phyloP scores from a whole-genome alignment of 1,140 invertebrate species.

The Macrocentrus cingulum region DNA sequence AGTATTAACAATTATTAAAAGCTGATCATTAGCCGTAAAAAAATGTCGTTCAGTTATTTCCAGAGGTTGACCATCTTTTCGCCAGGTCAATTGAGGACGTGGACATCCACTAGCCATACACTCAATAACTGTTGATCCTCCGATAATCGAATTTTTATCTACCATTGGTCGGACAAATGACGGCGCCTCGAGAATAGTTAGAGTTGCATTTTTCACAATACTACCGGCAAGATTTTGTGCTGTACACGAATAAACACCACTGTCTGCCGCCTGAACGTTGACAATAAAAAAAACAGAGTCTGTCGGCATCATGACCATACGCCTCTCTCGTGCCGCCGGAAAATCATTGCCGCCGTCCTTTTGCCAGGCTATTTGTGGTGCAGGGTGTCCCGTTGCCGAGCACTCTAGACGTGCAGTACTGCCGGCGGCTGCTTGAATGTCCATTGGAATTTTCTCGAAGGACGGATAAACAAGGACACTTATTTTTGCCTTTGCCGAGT shows the following conservation, averaged over 20 bases:
- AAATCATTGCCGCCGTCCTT: conserved; percentile 96
- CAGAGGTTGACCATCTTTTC: conserved; percentile 78
- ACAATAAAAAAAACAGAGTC: conserved; percentile 93
- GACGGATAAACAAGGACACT: conserved; percentile 84
- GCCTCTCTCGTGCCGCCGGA: conserved; percentile 87
- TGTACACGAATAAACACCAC: conserved; percentile 91
- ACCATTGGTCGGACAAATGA: conserved; percentile 83
- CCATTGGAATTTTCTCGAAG: conserved; percentile 82
- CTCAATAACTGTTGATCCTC: conserved; percentile 81
- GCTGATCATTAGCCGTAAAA: conserved; percentile 81
- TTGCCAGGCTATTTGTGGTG: conserved; percentile 87
- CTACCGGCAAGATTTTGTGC: conserved; percentile 87
- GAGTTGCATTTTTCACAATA: conserved; percentile 84
- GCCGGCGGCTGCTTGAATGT: conserved; percentile 82
- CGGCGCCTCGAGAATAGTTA: conserved; percentile 84
- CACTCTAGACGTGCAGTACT: conserved; percentile 88
- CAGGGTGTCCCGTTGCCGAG: conserved; percentile 84
- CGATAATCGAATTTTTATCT: conserved; percentile 76
- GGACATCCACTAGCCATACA: conserved; percentile 86
- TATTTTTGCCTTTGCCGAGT: conserved; percentile 83
- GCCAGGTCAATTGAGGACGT: conserved; percentile 85
- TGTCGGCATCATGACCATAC: conserved; percentile 88
- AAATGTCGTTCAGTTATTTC: conserved; percentile 72
- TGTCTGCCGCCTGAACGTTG: conserved; percentile 83
- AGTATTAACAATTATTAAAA: conserved; percentile 84